Evolutionary conservation across 2,113 vertebrate genomes (phyloP), one percentile per base, ranked within the genome.

Genomic region (Oncorhynchus kisutch): DNA sequence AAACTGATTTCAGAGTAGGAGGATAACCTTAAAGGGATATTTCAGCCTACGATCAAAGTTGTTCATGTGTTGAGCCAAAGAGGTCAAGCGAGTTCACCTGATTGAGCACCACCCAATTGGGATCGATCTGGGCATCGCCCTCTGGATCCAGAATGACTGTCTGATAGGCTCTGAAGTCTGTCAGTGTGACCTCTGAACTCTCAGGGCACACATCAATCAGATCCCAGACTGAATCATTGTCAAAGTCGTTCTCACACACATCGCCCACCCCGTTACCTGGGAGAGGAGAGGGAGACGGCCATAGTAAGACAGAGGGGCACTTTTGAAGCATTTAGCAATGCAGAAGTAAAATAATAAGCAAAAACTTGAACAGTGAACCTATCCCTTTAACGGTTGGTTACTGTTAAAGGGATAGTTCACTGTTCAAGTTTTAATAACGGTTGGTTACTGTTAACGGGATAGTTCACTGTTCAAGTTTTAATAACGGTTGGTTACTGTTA

Each of bases 21-120:
- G 39, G 8, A 45, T 45, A 11, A 45, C 39, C 39, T 45, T 45
- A 45, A 11, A 45, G 39, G 39, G 39, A 45, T 45, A 45, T 45
- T 45, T 45, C 39, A 45, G 9, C 39, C 39, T 45, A 45, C 8
- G 8, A 45, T 45, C 39, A 45, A 45, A 45, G 39, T 11, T 45
- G 39, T 9, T 54, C 51, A 18, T 18, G 20, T 62, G 7, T 62
- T 22, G 51, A 54, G 51, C 12, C 12, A 16, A 54, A 54, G 13
- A 54, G 22, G 22, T 57, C 3, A 27, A 62, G 31, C 27, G 27
- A 27, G 88, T 90, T 91, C 92, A 99, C 97, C 97, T 98, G 96
- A 80, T 99, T 99, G 27, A 99, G 95, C 18, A 99, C 97, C 0
- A 99, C 97, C 97, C 97, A 99, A 84, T 97, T 98, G 67, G 97